Evolutionary conservation across 2,888 invertebrate species (phyloP), one percentile per base, ranked within the genome.

Genomic region (Acanthosepion lycidas): DNA sequence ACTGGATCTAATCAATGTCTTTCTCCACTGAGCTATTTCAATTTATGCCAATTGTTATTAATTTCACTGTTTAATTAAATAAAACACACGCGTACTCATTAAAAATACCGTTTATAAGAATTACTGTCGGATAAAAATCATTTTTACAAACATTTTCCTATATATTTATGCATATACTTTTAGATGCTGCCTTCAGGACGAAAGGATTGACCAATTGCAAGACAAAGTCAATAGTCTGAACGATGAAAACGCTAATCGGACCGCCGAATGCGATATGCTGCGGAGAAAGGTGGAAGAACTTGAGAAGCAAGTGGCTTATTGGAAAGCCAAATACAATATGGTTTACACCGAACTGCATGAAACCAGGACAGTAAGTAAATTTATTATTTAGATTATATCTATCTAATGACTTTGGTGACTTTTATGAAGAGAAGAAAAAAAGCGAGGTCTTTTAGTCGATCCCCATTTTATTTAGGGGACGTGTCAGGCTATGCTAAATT

Each of bases 211-310:
- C 42, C 95, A 96, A 64, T 93, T 95, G n/a, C 92, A 94, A n/a
- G 95, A 95, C 94, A 96, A 96, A 95, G 95, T 96, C 92, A 96
- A 96, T 93, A 94, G 95, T 20, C 95, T 96, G 33, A 96, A 95
- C 51, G 95, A 95, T 94, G 96, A 96, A 94, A 95, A 96, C 26
- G 96, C 95, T 20, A 96, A 96, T 26, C 95, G 95, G 91, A 96
- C 96, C 94, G 96, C 96, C 2, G 96, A 96, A 94, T 95, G 95
- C 8, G 95, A 94, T 55, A 95, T 95, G 23, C 95, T 96, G 33
- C 95, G 96, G 93, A 94, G 95, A n/a, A 95, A 96, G 91, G 94
- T 96, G 33, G 96, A 96, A 18, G 94, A 94, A 91, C 94, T 95
- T 49, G 96, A 96, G 91, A 96, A 96, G n/a, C 91, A 91, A n/a